Percentiles rank a stretch among this genome's conserved stretches.
These are phyloP conservation scores for Brachypodius melanocephalos DNA, from an alignment of 2,113 vertebrate genomes.

Conservation along the genomic window DNA sequence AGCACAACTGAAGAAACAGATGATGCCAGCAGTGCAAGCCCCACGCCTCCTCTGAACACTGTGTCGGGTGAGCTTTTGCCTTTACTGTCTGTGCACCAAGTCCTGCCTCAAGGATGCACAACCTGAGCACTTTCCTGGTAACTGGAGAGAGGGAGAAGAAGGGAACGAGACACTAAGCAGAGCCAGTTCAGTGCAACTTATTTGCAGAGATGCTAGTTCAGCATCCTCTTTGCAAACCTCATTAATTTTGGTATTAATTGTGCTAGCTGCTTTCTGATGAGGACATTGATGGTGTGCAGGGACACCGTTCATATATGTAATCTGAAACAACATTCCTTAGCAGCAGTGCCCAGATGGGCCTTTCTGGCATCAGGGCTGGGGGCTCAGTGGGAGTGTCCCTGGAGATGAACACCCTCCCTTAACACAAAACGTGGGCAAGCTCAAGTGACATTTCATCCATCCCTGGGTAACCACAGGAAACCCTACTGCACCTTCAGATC, in stretches of 20 bases:
- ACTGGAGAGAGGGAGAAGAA: not conserved
- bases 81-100: not conserved
- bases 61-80: conserved; percentile 2
- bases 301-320: not conserved
- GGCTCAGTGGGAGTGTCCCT: not conserved
- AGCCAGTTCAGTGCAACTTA: not conserved
- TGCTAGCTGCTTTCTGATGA: not conserved
- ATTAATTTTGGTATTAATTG: not conserved
- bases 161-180: not conserved
- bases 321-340: not conserved
- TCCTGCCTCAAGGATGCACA: not conserved
- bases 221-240: not conserved
- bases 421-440: not conserved
- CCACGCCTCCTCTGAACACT: not conserved
- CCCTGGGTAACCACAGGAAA: not conserved
- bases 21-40: not conserved
- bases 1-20: not conserved
- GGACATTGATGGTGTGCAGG: not conserved
- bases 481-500: not conserved
- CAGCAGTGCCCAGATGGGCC: not conserved
- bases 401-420: not conserved
- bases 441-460: not conserved
- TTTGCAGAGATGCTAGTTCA: not conserved
- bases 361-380: not conserved
- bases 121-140: not conserved